Percentiles rank a stretch among this genome's conserved stretches.
Conservation (phyloP, 1,140 invertebrate species). For the Drosophila malerkotliana region DNA sequence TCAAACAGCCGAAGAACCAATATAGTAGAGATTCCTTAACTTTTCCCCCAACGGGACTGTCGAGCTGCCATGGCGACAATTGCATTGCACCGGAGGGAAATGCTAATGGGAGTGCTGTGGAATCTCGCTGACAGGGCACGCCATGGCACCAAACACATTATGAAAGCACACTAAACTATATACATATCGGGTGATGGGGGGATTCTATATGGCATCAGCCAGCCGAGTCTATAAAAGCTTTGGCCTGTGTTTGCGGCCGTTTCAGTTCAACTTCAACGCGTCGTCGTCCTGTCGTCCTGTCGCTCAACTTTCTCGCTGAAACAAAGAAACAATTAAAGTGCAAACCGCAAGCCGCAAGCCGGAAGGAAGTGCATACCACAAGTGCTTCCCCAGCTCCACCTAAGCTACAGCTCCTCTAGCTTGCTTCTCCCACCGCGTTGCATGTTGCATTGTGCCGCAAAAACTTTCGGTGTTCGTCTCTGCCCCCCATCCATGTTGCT, state of each 20-base stretch:
- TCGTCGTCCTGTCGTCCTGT: slow-evolving; percentile 57
- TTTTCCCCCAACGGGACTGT: slow-evolving; percentile 16
- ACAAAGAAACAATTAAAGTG: slow-evolving; percentile 79
- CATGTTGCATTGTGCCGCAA: slow-evolving; percentile 63
- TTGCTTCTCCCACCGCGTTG: slow-evolving; percentile 36
- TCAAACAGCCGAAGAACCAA: slow-evolving; percentile 56
- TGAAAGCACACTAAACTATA: slow-evolving; percentile 68
- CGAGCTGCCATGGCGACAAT: slow-evolving; percentile 38
- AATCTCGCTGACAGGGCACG: slow-evolving; percentile 69
- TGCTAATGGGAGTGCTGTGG: slow-evolving; percentile 67
- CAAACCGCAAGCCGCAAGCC: slow-evolving; percentile 62
- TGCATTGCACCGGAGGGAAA: slow-evolving; percentile 53
- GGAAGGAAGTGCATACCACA: slow-evolving; percentile 77
- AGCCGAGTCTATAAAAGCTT: slow-evolving; percentile 77
- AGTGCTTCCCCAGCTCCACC: slow-evolving; percentile 37
- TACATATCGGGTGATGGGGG: slow-evolving; percentile 11
- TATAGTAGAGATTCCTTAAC: slow-evolving; percentile 4
- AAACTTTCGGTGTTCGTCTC: slow-evolving; percentile 51
- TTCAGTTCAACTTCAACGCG: slow-evolving; percentile 75
- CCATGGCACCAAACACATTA: slow-evolving; percentile 82
- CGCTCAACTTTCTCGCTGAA: slow-evolving; percentile 42
- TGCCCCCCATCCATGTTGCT: slow-evolving; percentile 26
- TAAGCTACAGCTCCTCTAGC: not conserved
- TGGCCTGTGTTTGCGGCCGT: slow-evolving; percentile 41
- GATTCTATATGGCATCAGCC: slow-evolving; percentile 11